These are phyloP conservation scores for Drosophila burlai DNA, from an alignment of 1,140 invertebrate species.

Conservation along the genomic window DNA sequence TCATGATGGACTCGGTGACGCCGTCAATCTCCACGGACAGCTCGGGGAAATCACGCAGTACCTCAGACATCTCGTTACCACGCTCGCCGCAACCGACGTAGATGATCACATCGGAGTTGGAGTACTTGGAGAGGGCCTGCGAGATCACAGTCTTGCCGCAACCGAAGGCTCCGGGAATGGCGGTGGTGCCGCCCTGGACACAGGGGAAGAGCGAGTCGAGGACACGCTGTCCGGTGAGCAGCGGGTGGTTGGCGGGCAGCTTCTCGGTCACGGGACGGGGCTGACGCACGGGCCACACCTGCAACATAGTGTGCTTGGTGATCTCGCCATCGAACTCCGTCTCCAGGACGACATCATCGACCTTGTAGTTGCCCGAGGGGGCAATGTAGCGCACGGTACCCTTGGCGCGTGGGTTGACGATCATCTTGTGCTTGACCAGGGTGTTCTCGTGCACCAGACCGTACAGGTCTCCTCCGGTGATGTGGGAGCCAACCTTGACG, in stretches of 20 bases:
- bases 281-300: slow-evolving; percentile 98
- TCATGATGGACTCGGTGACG: slow-evolving; percentile 99
- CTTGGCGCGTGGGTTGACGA: slow-evolving; percentile 96
- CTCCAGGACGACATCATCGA: slow-evolving; percentile 98
- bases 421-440: slow-evolving; percentile 98
- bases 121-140: slow-evolving; percentile 98
- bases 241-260: slow-evolving; percentile 98
- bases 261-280: slow-evolving; percentile 99
- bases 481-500: slow-evolving; percentile 96
- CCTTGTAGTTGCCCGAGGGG: slow-evolving; percentile 96
- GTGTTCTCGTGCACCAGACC: slow-evolving; percentile 99
- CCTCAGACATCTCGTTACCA: slow-evolving; percentile 95
- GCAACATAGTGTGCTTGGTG: slow-evolving; percentile 96
- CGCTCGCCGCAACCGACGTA: slow-evolving; percentile 99
- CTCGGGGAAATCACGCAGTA: slow-evolving; percentile 99
- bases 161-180: slow-evolving; percentile 96
- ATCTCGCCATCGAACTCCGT: slow-evolving; percentile 99
- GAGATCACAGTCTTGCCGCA: slow-evolving; percentile 99
- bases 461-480: slow-evolving; percentile 99
- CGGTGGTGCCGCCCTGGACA: slow-evolving; percentile 99
- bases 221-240: slow-evolving; percentile 99
- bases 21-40: slow-evolving; percentile 98
- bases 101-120: slow-evolving; percentile 99
- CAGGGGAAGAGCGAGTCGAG: slow-evolving; percentile 99
- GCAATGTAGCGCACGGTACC: slow-evolving; percentile 99